phyloP scores from a whole-genome alignment of 2,113 vertebrate genomes.

The Paratilapia polleni region DNA sequence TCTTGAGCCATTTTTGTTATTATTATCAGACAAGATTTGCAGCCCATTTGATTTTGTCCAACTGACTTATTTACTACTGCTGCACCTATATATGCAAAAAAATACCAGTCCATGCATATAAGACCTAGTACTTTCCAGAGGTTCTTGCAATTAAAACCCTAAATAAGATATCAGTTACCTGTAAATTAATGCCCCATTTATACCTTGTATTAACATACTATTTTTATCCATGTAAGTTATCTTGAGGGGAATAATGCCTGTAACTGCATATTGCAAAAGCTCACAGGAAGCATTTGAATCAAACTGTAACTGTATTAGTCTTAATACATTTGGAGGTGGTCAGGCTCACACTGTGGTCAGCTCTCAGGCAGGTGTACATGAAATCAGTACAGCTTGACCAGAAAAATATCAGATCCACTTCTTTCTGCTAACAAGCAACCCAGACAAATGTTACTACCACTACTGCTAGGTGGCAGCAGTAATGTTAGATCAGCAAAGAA shows the following conservation, averaged over 20 bases:
- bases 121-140: neutral
- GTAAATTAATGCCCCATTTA: neutral
- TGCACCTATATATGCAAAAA: neutral
- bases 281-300: neutral
- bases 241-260: neutral
- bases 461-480: neutral
- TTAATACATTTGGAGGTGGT: neutral
- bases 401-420: neutral
- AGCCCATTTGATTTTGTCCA: neutral
- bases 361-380: neutral
- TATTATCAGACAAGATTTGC: neutral
- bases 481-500: neutral
- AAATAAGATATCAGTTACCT: neutral
- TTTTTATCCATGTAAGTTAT: neutral
- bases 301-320: neutral
- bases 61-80: neutral
- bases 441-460: neutral
- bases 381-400: neutral
- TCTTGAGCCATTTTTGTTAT: neutral
- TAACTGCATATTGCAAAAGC: neutral
- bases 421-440: neutral
- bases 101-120: neutral
- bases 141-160: neutral
- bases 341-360: neutral
- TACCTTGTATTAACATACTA: neutral